These are phyloP conservation scores for Pelagia noctiluca DNA, from an alignment of 30 jellyfish, hydroid and myxozoan species.

Conservation along the genomic window DNA sequence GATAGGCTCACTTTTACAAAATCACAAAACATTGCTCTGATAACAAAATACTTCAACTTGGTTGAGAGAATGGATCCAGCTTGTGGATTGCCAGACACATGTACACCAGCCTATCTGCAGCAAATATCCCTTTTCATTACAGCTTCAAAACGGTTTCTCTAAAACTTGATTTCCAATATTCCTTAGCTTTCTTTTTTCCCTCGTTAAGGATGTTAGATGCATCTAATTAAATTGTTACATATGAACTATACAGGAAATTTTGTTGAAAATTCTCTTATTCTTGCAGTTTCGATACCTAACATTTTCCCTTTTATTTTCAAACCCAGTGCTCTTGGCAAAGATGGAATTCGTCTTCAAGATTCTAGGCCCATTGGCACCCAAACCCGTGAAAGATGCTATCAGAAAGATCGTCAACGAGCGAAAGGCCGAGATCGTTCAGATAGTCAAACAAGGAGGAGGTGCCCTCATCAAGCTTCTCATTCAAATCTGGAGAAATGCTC, in stretches of 20 bases:
- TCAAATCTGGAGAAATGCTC: constrained; percentile 64
- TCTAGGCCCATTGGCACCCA: constrained; percentile 67
- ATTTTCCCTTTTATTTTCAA: neutral
- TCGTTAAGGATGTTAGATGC: too few species aligned
- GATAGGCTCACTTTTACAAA: too few species aligned
- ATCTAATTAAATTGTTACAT: neutral
- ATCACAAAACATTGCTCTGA: too few species aligned
- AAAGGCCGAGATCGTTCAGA: constrained; percentile 52
- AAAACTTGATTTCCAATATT: neutral
- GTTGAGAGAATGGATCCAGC: too few species aligned
- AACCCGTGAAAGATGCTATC: constrained; percentile 49
- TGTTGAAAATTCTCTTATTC: neutral
- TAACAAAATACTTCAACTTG: too few species aligned
- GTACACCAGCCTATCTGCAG: too few species aligned
- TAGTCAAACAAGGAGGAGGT: constrained; percentile 47
- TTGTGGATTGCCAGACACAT: too few species aligned
- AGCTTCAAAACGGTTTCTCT: neutral
- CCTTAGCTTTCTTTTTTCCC: neutral
- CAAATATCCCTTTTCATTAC: too few species aligned
- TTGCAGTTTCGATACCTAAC: neutral
- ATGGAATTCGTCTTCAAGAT: constrained; percentile 64
- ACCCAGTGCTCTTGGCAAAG: constrained; percentile 50
- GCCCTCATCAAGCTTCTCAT: constrained; percentile 38
- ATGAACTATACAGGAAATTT: neutral
- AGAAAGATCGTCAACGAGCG: constrained; percentile 61